A percentile compares a stretch with the other conserved stretches of the same genome.
Conservation (phyloP, 2,888 invertebrate species). For the Drosophila anomalata region DNA sequence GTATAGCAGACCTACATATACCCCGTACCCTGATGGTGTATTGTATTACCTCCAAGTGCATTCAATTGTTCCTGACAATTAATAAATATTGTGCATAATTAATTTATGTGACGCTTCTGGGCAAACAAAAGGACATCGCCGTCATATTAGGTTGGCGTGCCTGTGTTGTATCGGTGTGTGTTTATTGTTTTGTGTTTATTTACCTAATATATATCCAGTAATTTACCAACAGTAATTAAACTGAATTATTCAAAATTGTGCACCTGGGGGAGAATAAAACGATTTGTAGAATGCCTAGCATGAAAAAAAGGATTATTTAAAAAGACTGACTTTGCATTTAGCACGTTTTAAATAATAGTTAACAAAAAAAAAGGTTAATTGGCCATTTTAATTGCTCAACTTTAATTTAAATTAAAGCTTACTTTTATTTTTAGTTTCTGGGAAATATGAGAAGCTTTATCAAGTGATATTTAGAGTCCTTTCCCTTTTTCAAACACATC, state of each 20-base stretch:
- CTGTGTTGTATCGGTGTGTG: not conserved
- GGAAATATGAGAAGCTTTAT: conserved; percentile 37
- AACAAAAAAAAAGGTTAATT: not conserved
- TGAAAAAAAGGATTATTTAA: not conserved
- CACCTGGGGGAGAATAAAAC: conserved; percentile 18
- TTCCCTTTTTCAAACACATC: conserved; percentile 59
- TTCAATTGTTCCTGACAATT: conserved; percentile 72
- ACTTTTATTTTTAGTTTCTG: conserved; percentile 8
- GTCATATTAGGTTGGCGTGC: conserved; percentile 25
- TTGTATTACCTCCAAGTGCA: conserved; percentile 50
- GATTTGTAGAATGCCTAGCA: not conserved
- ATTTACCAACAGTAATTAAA: conserved; percentile 63
- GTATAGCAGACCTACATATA: not conserved
- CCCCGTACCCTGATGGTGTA: conserved; percentile 3
- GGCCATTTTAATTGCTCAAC: not conserved
- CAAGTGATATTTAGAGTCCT: conserved; percentile 45
- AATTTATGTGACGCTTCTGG: conserved; percentile 62
- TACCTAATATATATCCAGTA: conserved; percentile 54
- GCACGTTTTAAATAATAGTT: not conserved
- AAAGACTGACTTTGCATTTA: not conserved
- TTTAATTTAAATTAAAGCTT: conserved; percentile 12
- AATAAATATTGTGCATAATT: conserved; percentile 71
- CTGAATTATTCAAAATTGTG: conserved; percentile 47
- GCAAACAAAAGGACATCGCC: conserved; percentile 59
- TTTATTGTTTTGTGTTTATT: conserved; percentile 18